Evolutionary conservation across 2,888 invertebrate genomes (phyloP).

Genomic region (Schizaphis graminum): DNA sequence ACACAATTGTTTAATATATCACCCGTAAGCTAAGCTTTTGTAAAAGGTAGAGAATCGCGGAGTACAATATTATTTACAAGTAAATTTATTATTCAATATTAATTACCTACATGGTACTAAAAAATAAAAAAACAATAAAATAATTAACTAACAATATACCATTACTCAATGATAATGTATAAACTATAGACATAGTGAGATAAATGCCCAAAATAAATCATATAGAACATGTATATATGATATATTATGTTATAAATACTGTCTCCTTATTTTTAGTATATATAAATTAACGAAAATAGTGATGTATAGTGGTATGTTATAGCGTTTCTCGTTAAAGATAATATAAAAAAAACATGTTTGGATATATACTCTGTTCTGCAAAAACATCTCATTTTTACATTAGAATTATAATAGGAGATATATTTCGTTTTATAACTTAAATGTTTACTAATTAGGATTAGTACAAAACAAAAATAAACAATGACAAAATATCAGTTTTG

Average conservation of each 20-base stretch:
- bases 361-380: neutral
- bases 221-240: neutral
- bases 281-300: neutral
- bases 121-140: neutral
- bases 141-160: neutral
- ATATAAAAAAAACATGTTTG: neutral
- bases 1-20: neutral
- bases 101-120: neutral
- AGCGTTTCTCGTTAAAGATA: neutral
- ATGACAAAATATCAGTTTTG: neutral
- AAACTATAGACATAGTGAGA: neutral
- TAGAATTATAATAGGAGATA: neutral
- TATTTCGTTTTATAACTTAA: neutral
- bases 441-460: neutral
- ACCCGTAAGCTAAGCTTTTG: neutral
- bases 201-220: neutral
- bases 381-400: neutral
- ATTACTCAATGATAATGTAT: neutral
- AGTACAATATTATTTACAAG: neutral
- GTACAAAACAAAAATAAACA: neutral
- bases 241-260: neutral
- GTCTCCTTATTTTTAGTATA: neutral
- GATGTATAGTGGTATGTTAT: neutral
- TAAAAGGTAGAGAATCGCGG: neutral
- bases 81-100: neutral